A percentile compares a stretch with the other conserved stretches of the same genome.
Evolutionary conservation across 2,113 vertebrate species (phyloP).

Genomic region (Saguinus midas): DNA sequence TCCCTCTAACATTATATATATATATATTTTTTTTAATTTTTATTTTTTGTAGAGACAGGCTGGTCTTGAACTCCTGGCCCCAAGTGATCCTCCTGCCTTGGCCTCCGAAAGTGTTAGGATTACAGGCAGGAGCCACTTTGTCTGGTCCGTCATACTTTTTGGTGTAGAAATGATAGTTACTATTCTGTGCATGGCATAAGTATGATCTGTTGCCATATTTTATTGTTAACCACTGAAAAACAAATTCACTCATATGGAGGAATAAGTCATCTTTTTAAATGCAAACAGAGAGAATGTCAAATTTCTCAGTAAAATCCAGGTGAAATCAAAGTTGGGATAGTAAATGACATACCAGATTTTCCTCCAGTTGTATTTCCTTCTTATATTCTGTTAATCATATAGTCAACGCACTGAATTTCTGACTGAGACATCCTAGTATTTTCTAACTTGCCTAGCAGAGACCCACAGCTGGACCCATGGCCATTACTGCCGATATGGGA

Average conservation of each 20-base stretch:
- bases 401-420: background rate
- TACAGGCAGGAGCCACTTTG: no score
- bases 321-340: constrained; percentile 31
- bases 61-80: no score
- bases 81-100: no score
- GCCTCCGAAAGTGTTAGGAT: no score
- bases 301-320: constrained; percentile 48
- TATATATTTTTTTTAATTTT: no score
- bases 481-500: no score
- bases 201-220: background rate
- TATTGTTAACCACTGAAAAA: constrained; percentile 44
- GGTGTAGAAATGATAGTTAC: background rate
- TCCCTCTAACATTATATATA: no score
- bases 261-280: constrained; percentile 28
- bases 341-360: constrained; percentile 6
- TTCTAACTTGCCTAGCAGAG: background rate
- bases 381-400: background rate
- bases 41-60: no score
- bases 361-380: background rate
- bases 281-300: constrained; percentile 45
- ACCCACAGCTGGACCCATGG: background rate
- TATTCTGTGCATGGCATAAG: background rate
- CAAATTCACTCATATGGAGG: constrained; percentile 2
- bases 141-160: background rate
- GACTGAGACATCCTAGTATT: background rate